Conservation (phyloP, 1,140 invertebrate species). For the Pogonognathellus flavescens region DNA sequence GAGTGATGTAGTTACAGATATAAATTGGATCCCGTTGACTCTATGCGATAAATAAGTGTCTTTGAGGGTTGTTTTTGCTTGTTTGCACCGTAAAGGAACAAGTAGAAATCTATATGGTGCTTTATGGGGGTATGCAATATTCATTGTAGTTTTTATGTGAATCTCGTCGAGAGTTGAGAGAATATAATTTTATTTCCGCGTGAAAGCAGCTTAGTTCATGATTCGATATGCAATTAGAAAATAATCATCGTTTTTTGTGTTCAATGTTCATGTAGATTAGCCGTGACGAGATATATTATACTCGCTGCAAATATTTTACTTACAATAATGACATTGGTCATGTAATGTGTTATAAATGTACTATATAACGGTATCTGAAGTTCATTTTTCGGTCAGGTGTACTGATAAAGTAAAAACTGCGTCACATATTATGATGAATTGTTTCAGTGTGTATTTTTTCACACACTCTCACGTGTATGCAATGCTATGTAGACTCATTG, state of each 20-base stretch:
- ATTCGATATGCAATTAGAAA: too few species aligned
- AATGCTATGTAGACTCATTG: not conserved
- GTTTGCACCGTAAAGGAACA: too few species aligned
- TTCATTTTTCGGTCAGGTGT: not conserved
- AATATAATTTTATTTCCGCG: not conserved
- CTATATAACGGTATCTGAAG: too few species aligned
- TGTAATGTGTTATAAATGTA: too few species aligned
- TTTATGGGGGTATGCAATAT: too few species aligned
- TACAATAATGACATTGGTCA: too few species aligned
- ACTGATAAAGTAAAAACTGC: not conserved
- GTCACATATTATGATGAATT: not conserved
- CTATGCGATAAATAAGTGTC: not conserved
- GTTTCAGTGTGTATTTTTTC: not conserved
- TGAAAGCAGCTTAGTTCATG: not conserved
- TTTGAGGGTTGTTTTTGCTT: not conserved
- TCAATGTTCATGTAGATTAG: too few species aligned
- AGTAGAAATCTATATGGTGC: not conserved
- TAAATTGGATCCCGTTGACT: conserved; percentile 14
- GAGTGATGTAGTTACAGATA: not conserved
- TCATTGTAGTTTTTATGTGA: too few species aligned
- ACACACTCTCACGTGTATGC: not conserved
- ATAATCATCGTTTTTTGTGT: too few species aligned
- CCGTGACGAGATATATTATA: too few species aligned
- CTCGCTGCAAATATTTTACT: too few species aligned
- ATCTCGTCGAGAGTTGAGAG: too few species aligned